Evolutionary conservation across 2,113 vertebrate species (phyloP), one percentile per base, ranked within the genome.

Genomic region (Sminthopsis crassicaudata): DNA sequence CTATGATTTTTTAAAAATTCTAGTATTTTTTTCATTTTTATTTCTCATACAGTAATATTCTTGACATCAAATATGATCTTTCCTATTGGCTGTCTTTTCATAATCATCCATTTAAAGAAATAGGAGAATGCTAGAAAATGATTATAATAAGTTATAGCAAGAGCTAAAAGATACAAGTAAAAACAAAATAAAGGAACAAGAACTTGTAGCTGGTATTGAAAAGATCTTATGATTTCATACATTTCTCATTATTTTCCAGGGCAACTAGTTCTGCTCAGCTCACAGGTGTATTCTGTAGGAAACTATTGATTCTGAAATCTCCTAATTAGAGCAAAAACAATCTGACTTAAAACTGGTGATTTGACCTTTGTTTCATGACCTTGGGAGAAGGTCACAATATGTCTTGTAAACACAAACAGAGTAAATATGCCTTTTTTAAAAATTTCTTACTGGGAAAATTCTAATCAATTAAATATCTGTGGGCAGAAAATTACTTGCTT

Each of bases 221-320:
- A 42, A 89, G 51, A 96, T 90, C 52, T 30, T 22, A 46, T 92
- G 57, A 95, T 6, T 96, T 95, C 36, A 36, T 53, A 4, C 25
- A 51, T 27, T 97, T 97, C 96, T 36, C 14, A 88, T 93, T 97
- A 60, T n/a, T 94, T 30, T 90, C 42, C 93, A 96, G 84, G 42
- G 92, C 94, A 51, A n/a, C 94, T 55, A 95, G 14, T 96, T 96
- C 94, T 55, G 0, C 50, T 96, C 92, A 30, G 0, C 46, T 96
- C 92, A 30, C 23, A 96, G 96, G 16, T 93, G 46, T 4, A 90
- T 22, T 76, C 60, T 92, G 89, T 88, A 19, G 76, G 89, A 94
- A 16, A 91, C 0, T 51, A n/a, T 90, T 92, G 46, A 46, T 93
- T 97, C 92, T 92, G 91, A 14, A 96, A 3, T 1, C 91, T 50